Percentiles rank a stretch among this genome's conserved stretches.
Conservation (phyloP, 2,888 invertebrate species). For the Ophion costatus region DNA sequence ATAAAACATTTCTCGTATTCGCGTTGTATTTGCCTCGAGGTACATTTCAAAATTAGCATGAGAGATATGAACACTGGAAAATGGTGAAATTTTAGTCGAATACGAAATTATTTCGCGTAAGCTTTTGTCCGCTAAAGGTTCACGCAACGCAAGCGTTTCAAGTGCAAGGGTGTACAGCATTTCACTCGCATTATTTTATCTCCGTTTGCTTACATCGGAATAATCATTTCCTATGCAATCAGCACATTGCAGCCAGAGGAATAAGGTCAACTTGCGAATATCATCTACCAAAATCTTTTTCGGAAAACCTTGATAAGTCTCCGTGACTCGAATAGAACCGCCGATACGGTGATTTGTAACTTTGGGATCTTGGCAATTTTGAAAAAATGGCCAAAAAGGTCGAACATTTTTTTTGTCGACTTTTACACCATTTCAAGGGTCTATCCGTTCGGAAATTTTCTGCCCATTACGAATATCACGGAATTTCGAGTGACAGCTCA, state of each 20-base stretch:
- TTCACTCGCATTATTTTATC: constrained; percentile 24
- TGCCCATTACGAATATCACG: too few relatives aligned
- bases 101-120: constrained; percentile 16
- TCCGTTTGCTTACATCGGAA: not conserved
- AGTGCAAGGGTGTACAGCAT: not conserved
- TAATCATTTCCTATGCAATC: not conserved
- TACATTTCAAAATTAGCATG: constrained; percentile 50
- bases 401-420: not conserved
- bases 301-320: too few relatives aligned
- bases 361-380: too few relatives aligned
- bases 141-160: not conserved
- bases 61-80: constrained; percentile 31
- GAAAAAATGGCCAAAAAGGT: too few relatives aligned
- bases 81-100: constrained; percentile 11
- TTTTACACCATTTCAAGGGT: not conserved
- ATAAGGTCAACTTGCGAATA: not conserved
- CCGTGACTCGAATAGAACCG: too few relatives aligned
- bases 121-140: not conserved
- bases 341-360: too few relatives aligned
- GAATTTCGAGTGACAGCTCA: not conserved
- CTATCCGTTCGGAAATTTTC: not conserved
- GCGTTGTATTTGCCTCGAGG: constrained; percentile 26
- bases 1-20: constrained; percentile 39
- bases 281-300: not conserved
- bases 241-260: not conserved